These are phyloP conservation scores for Apamea crenata DNA, from an alignment of 2,888 invertebrate species.

Conservation along the genomic window DNA sequence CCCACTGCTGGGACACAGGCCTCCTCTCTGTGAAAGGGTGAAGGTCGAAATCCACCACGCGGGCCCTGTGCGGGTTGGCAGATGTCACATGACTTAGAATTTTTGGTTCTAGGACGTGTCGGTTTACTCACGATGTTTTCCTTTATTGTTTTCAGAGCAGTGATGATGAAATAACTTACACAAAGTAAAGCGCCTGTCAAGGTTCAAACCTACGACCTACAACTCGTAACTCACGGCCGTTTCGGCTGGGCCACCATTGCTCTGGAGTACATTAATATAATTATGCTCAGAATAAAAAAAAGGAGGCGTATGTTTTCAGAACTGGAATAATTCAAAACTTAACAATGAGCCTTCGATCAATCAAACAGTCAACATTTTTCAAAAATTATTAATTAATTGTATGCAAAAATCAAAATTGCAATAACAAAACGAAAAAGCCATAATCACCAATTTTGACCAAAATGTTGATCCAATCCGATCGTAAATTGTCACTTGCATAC, in stretches of 20 bases:
- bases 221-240: not conserved
- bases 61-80: not conserved
- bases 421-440: constrained; percentile 18
- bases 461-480: constrained; percentile 56
- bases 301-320: too few species aligned
- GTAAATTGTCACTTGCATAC: constrained; percentile 58
- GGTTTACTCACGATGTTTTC: not conserved
- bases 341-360: too few species aligned
- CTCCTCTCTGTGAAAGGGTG: not conserved
- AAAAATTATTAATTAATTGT: not conserved
- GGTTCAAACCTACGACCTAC: not conserved
- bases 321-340: too few species aligned
- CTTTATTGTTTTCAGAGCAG: not conserved
- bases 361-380: not conserved
- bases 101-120: not conserved
- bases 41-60: not conserved
- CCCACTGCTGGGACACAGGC: not conserved
- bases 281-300: not conserved
- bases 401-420: not conserved
- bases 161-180: not conserved
- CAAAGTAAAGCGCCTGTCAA: not conserved
- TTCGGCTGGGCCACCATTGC: not conserved
- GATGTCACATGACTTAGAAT: not conserved
- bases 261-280: not conserved
- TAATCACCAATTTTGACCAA: constrained; percentile 45